phyloP scores from a whole-genome alignment of 1,140 invertebrate genomes.

The Apis dorsata region DNA sequence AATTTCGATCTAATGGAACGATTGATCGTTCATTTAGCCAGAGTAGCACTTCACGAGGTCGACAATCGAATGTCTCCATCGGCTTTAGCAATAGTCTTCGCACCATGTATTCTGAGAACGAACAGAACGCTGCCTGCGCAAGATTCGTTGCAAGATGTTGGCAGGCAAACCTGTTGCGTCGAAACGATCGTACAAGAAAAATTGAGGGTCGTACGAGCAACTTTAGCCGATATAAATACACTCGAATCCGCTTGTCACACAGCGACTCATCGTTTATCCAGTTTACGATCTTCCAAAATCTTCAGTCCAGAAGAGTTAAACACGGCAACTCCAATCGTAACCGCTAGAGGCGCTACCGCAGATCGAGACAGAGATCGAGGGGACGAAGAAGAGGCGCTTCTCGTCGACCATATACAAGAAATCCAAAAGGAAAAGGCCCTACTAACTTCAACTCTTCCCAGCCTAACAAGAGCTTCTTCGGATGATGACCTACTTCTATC shows the following conservation, averaged over 20 bases:
- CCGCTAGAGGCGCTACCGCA: constrained; percentile 67
- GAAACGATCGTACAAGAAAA: constrained; percentile 93
- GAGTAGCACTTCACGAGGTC: constrained; percentile 92
- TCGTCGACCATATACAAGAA: constrained; percentile 87
- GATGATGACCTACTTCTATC: constrained; percentile 91
- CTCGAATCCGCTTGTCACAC: constrained; percentile 91
- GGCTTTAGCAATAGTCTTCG: constrained; percentile 96
- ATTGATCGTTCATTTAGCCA: constrained; percentile 94
- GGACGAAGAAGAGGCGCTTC: constrained; percentile 85
- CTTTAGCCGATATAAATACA: constrained; percentile 93
- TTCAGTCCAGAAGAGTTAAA: constrained; percentile 84
- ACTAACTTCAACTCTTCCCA: constrained; percentile 89
- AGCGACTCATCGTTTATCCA: constrained; percentile 86
- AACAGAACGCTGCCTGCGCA: constrained; percentile 93
- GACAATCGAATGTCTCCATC: constrained; percentile 96
- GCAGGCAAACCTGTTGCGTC: constrained; percentile 90
- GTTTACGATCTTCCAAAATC: constrained; percentile 87
- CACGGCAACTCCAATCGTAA: constrained; percentile 72
- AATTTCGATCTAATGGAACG: constrained; percentile 96
- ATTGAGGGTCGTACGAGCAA: constrained; percentile 86
- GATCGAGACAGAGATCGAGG: constrained; percentile 74
- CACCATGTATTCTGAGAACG: constrained; percentile 94
- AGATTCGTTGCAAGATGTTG: constrained; percentile 91
- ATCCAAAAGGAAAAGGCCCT: constrained; percentile 90
- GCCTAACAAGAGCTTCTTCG: constrained; percentile 88